Base-by-base conservation (phyloP, 2,888 invertebrate genomes). In the Harpalus rufipes region DNA sequence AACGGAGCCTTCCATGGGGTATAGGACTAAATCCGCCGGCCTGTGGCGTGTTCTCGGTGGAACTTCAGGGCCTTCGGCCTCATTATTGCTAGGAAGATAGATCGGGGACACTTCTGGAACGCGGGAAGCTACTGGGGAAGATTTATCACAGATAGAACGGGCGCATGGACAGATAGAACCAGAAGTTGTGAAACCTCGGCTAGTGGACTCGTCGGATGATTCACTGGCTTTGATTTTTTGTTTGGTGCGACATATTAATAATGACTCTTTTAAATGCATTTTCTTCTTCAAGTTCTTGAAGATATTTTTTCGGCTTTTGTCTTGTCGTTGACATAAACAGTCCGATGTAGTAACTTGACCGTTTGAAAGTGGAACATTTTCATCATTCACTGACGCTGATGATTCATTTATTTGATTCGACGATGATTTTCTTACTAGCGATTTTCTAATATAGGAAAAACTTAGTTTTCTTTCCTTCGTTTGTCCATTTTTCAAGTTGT, bases 91-190 rank as follows among this genome's bases (percentile, higher is more conserved):
- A n/a, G 72, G 72, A 8, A 72, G 82, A 16, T 82, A 82, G 8
- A 84, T 25, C 6, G 78, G 51, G 12, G 84, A 56, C 3, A 84
- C 79, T 16, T 84, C 84, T 14, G 84, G 84, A 16, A 79, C 78
- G 12, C 83, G 78, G 56, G 68, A 79, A 61, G 65, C 63, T 58
- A 76, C 18, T 63, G 84, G 61, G 12, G 39, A 56, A 7, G 80
- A 80, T 59, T 80, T 85, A 85, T 85, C 85, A 85, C 85, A 85
- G 85, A 80, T 80, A 41, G 65, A 68, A 65, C 84, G 84, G 32
- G 84, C 84, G 16, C 78, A 84, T 39, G 79, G 79, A 65, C 84
- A 84, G 16, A 74, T 74, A 10, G 51, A 18, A 39, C 41, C 21
- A 12, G 78, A 63, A 21, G 59, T 61, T 7, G 82, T 39, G 39